phyloP scores from a whole-genome alignment of 2,888 invertebrate genomes.

The Plagiodera versicolora region DNA sequence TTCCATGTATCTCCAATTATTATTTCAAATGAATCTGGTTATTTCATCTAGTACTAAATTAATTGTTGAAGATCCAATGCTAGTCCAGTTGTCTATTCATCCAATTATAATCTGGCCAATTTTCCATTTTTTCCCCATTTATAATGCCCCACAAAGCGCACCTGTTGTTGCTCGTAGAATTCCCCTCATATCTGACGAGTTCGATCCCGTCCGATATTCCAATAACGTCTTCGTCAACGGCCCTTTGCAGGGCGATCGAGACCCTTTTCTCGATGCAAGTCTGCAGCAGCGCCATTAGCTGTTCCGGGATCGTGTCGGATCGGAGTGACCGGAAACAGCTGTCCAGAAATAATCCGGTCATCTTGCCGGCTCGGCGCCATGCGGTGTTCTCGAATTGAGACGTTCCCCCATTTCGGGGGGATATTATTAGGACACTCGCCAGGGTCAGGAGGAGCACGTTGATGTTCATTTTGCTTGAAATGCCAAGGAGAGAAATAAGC shows the following conservation, averaged over 20 bases:
- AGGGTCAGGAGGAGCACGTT: slow-evolving; percentile 18
- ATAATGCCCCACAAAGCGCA: slow-evolving; percentile 7
- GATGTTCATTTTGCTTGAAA: slow-evolving; percentile 26
- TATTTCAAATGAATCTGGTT: too few relatives aligned
- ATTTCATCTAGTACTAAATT: too few relatives aligned
- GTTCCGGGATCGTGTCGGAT: slow-evolving; percentile 21
- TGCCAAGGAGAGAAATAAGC: neutral
- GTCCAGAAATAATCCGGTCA: slow-evolving; percentile 38
- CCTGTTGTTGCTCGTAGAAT: slow-evolving; percentile 47
- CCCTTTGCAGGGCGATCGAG: slow-evolving; percentile 62
- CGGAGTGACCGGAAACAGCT: slow-evolving; percentile 34
- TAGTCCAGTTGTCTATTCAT: too few relatives aligned
- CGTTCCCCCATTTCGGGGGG: slow-evolving; percentile 17
- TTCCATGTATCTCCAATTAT: too few relatives aligned
- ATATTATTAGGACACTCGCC: slow-evolving; percentile 15
- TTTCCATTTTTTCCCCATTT: too few relatives aligned
- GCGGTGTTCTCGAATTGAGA: slow-evolving; percentile 18
- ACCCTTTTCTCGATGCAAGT: slow-evolving; percentile 60
- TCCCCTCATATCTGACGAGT: slow-evolving; percentile 57
- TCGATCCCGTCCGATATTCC: slow-evolving; percentile 66
- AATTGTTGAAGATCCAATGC: too few relatives aligned
- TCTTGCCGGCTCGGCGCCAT: slow-evolving; percentile 37
- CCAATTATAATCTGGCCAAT: too few relatives aligned
- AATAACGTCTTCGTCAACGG: slow-evolving; percentile 64
- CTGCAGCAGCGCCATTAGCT: slow-evolving; percentile 29